phyloP scores from a whole-genome alignment of 92 coral and sea anemone genomes.

The Metridium senile region DNA sequence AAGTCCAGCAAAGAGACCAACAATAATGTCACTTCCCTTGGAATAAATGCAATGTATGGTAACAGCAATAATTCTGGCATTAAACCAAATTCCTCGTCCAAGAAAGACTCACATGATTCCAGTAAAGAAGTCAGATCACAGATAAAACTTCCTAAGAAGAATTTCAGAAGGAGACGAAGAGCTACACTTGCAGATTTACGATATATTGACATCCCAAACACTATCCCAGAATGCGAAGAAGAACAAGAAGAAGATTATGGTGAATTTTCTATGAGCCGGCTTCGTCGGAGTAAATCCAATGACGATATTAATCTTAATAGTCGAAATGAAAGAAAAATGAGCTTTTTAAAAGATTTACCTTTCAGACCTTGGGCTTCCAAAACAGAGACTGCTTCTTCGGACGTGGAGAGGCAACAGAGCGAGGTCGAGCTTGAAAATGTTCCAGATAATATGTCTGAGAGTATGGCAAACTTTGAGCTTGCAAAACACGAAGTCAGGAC shows the following conservation, averaged over 20 bases:
- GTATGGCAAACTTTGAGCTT: background rate
- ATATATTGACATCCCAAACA: slow-evolving; percentile 16
- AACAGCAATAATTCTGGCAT: no score
- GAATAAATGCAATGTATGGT: background rate
- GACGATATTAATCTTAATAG: background rate
- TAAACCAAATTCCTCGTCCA: no score
- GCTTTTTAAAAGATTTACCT: no score
- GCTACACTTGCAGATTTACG: slow-evolving; percentile 59
- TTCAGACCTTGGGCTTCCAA: no score
- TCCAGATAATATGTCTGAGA: background rate
- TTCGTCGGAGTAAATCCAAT: background rate
- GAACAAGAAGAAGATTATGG: slow-evolving; percentile 20
- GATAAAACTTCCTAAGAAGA: slow-evolving; percentile 16
- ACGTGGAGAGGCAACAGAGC: background rate
- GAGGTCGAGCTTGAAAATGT: background rate
- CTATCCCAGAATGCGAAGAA: slow-evolving; percentile 56
- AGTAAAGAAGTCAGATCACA: no score
- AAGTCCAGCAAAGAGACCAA: background rate
- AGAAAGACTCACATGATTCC: no score
- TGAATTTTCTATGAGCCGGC: background rate
- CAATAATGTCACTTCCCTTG: background rate
- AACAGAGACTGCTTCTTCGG: background rate
- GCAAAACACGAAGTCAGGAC: background rate
- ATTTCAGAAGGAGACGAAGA: slow-evolving; percentile 40
- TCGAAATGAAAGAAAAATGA: background rate